Evolutionary conservation across 2,113 vertebrate species (phyloP), one percentile per base, ranked within the genome.

Genomic region (Oreochromis niloticus): DNA sequence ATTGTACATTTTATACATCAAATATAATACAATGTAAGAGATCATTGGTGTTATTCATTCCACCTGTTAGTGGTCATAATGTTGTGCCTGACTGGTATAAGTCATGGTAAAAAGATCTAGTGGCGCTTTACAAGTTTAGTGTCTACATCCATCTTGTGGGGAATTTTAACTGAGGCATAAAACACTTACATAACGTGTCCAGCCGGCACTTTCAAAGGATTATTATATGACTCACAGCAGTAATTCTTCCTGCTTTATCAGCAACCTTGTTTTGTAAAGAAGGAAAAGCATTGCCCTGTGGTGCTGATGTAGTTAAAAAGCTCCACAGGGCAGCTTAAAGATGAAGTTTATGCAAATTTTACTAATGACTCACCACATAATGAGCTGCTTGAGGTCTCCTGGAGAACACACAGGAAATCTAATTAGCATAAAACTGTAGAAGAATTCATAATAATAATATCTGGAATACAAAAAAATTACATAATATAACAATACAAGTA

Each of bases 361-460:
- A 30, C 10, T 6, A 32, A 68, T 39, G 32, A 91, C 96, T 96
- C 91, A 97, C 97, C 97, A 97, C 93, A 97, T 92, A 73, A 97
- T 91, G 78, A 97, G 97, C 83, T 97, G 96, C 84, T 97, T 97
- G 43, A 97, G 94, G 90, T 97, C 95, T 71, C 97, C 97, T 97
- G 89, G 54, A 88, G 36, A 92, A 83, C 79, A 89, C 84, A 30
- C 19, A 55, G 39, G 17, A 5, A 55, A 81, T 87, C 10, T 10
- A 43, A 80, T 52, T 7, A 57, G 6, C 19, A 48, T 8, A 39
- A 54, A 50, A 50, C 71, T 19, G 52, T 7, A 48, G 17, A 55
- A 75, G 2, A 89, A 59, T 24, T 39, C 41, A 2, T 34, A 46
- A 50, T 82, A 36, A 43, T 52, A 78, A 78, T 9, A 8, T 52